phyloP scores from a whole-genome alignment of 2,888 invertebrate species.

The Pristionchus entomophagus region DNA sequence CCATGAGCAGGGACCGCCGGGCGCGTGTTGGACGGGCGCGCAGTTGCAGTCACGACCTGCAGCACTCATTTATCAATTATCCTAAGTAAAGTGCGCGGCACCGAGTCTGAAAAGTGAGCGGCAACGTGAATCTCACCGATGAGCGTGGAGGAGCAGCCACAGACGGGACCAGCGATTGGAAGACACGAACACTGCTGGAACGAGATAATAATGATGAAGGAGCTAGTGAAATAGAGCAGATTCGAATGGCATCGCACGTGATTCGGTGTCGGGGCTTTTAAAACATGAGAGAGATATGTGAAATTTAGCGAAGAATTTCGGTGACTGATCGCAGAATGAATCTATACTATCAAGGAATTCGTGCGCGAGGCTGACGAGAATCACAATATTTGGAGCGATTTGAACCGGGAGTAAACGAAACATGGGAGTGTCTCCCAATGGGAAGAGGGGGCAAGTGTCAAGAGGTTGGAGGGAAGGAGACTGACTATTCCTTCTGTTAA shows the following conservation, averaged over 20 bases:
- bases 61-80: background rate
- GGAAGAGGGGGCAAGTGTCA: constrained; percentile 30
- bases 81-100: background rate
- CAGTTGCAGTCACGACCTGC: constrained; percentile 43
- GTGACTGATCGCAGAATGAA: too few relatives aligned
- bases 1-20: constrained; percentile 48
- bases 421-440: too few relatives aligned
- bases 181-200: constrained; percentile 47
- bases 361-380: background rate
- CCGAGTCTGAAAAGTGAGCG: background rate
- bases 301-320: too few relatives aligned
- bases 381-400: too few relatives aligned
- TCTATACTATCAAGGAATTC: too few relatives aligned
- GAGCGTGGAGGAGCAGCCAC: constrained; percentile 47
- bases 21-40: constrained; percentile 41
- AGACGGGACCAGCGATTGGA: constrained; percentile 46
- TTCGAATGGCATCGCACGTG: too few relatives aligned
- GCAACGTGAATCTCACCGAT: background rate
- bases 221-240: too few relatives aligned
- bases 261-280: too few relatives aligned
- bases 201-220: background rate
- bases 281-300: too few relatives aligned
- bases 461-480: background rate
- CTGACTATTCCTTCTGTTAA: constrained; percentile 29
- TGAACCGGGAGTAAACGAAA: background rate